Conservation (phyloP, 2,797 vertebrate genomes). For the Dicrostonyx torquatus region DNA sequence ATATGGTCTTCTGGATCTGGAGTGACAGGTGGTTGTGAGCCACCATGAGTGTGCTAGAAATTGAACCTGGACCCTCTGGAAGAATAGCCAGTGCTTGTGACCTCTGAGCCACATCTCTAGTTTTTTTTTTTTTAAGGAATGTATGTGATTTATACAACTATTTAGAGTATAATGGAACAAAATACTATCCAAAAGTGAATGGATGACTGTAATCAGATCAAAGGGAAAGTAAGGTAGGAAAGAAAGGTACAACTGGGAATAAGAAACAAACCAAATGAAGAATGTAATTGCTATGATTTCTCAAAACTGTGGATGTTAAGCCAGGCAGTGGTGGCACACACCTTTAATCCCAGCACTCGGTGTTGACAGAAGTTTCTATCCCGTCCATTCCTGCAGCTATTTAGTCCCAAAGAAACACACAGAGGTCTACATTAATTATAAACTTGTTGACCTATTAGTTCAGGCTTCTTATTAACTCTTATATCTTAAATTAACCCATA, state of each 20-base stretch:
- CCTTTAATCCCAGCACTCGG: not conserved
- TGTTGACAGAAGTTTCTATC: no score
- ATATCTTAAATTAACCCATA: no score
- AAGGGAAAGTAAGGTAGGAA: constrained; percentile 38
- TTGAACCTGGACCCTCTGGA: not conserved
- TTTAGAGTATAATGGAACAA: not conserved
- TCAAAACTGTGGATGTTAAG: constrained; percentile 12
- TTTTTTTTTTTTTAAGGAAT: constrained; percentile 5
- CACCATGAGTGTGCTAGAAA: not conserved
- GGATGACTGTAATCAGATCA: not conserved
- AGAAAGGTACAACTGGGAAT: not conserved
- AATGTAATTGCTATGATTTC: not conserved
- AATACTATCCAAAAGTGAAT: constrained; percentile 18
- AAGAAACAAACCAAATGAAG: constrained; percentile 45
- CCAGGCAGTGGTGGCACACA: not conserved
- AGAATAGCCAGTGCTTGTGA: not conserved
- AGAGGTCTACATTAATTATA: no score
- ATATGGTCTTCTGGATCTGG: not conserved
- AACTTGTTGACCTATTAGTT: no score
- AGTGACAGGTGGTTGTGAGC: not conserved
- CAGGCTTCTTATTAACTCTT: no score
- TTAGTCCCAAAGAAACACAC: no score
- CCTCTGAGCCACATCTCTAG: not conserved
- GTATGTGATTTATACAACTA: constrained; percentile 59
- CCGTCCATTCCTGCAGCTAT: no score